These are phyloP conservation scores for Halesus radiatus DNA, from an alignment of 1,140 invertebrate species.

Conservation along the genomic window DNA sequence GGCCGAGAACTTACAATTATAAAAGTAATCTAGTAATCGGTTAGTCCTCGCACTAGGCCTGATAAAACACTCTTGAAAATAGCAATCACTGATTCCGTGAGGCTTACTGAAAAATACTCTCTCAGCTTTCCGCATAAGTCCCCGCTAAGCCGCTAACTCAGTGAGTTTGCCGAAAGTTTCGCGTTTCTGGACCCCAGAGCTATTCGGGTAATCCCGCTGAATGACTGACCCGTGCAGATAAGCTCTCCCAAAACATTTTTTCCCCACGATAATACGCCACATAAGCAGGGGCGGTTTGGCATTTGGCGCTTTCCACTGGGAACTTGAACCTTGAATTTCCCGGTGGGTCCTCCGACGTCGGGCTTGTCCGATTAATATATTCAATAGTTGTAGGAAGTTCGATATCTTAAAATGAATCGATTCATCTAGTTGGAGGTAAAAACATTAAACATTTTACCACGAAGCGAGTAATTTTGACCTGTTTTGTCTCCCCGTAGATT, in stretches of 20 bases:
- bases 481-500: too few relatives aligned
- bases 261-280: slow-evolving; percentile 4
- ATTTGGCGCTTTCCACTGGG: neutral
- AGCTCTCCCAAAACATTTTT: slow-evolving; percentile 44
- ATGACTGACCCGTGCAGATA: slow-evolving; percentile 56
- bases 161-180: slow-evolving; percentile 52
- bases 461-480: too few relatives aligned
- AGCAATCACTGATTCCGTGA: slow-evolving; percentile 48
- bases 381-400: too few relatives aligned
- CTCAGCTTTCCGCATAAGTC: slow-evolving; percentile 45
- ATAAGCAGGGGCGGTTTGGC: neutral
- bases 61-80: slow-evolving; percentile 54
- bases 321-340: too few relatives aligned
- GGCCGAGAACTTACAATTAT: too few relatives aligned
- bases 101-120: slow-evolving; percentile 50
- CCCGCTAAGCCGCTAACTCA: slow-evolving; percentile 53
- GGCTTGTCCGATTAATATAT: too few relatives aligned
- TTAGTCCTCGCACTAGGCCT: slow-evolving; percentile 13
- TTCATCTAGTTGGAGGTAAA: too few relatives aligned
- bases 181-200: slow-evolving; percentile 44
- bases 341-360: too few relatives aligned
- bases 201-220: slow-evolving; percentile 49
- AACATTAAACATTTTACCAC: too few relatives aligned
- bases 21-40: neutral
- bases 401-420: too few relatives aligned